Conservation (phyloP, 2,888 invertebrate species). For the Leptothorax acervorum region DNA sequence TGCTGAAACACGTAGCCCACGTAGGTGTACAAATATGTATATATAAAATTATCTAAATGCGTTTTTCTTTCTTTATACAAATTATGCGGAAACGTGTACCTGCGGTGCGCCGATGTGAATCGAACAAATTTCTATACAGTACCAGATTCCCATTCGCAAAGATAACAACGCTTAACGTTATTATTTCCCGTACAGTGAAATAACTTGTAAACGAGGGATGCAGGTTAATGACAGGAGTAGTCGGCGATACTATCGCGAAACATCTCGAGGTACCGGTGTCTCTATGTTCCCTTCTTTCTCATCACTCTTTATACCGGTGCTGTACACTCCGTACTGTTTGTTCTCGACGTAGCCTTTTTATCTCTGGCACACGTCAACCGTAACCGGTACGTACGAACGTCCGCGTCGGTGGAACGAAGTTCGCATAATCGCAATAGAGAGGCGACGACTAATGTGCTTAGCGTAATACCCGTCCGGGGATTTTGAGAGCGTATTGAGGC, state of each 20-base stretch:
- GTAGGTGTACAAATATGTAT: neutral
- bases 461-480: constrained; percentile 71
- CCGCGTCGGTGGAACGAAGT: constrained; percentile 64
- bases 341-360: constrained; percentile 60
- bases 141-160: constrained; percentile 18
- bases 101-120: neutral
- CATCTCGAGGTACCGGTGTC: constrained; percentile 13
- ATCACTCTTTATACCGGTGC: constrained; percentile 6
- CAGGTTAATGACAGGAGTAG: constrained; percentile 2
- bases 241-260: constrained; percentile 9
- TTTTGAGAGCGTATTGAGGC: constrained; percentile 59
- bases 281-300: constrained; percentile 16
- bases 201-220: constrained; percentile 24
- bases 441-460: constrained; percentile 76
- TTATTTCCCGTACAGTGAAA: constrained; percentile 41
- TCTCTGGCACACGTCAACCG: constrained; percentile 57
- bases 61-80: neutral
- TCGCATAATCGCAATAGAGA: constrained; percentile 65
- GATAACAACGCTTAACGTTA: constrained; percentile 36
- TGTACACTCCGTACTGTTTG: neutral
- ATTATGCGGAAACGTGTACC: neutral
- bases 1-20: neutral
- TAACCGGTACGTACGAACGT: constrained; percentile 64
- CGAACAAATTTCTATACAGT: neutral
- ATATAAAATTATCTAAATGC: neutral